These are phyloP conservation scores for Dreissena polymorpha DNA, from an alignment of 1,140 invertebrate species.

Conservation along the genomic window DNA sequence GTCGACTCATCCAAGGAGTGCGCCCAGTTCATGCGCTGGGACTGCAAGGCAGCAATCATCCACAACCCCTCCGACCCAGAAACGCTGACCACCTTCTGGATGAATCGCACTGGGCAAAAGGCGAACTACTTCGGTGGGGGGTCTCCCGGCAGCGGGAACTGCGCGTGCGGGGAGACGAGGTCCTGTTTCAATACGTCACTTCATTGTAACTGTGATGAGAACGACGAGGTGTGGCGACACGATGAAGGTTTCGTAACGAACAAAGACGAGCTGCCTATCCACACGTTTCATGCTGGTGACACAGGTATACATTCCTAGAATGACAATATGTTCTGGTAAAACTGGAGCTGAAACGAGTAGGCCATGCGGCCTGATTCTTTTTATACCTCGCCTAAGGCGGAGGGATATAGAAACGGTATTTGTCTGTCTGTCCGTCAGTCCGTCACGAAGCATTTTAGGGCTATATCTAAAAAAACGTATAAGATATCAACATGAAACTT, in stretches of 20 bases:
- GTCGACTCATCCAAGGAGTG: constrained; percentile 64
- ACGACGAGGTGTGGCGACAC: constrained; percentile 65
- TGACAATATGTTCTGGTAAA: too few relatives aligned
- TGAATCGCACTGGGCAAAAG: constrained; percentile 53
- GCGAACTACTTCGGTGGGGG: constrained; percentile 71
- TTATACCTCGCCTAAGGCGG: too few relatives aligned
- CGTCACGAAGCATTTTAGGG: too few relatives aligned
- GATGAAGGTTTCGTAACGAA: constrained; percentile 69
- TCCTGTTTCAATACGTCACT: constrained; percentile 52
- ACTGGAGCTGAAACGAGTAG: too few relatives aligned
- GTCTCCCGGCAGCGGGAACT: constrained; percentile 58
- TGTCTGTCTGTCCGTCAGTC: too few relatives aligned
- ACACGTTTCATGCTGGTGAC: constrained; percentile 68
- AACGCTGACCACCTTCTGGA: constrained; percentile 67
- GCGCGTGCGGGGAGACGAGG: constrained; percentile 68
- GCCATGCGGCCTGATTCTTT: too few relatives aligned
- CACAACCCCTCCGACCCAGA: constrained; percentile 59
- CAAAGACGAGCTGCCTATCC: constrained; percentile 69
- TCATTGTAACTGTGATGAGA: constrained; percentile 71
- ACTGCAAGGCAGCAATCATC: constrained; percentile 68
- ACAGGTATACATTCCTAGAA: too few relatives aligned
- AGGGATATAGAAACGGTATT: too few relatives aligned
- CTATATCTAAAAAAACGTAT: too few relatives aligned
- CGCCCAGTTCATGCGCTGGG: constrained; percentile 70
- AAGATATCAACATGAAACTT: too few relatives aligned